Evolutionary conservation across 2,888 invertebrate genomes (phyloP), one percentile per base, ranked within the genome.

Genomic region (Drosophila austrosaltans): DNA sequence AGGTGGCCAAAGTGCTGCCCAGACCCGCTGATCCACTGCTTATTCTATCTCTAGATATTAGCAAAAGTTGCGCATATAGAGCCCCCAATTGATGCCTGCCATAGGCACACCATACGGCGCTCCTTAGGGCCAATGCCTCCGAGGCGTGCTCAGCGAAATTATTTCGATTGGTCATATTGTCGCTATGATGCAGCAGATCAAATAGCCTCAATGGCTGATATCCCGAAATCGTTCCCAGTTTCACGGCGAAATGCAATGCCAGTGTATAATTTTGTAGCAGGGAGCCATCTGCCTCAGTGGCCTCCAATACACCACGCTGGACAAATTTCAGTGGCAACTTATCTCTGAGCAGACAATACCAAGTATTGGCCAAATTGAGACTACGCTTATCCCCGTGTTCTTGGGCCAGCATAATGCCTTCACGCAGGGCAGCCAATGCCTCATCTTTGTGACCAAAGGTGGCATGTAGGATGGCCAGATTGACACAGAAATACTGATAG

Each of bases 401-500:
- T 91, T 98, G 98, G 3, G 98, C 97, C 90, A 97, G 94, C 92
- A 95, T 95, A 63, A 98, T 95, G 8, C 97, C 96, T 93, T 98
- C 98, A 79, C 95, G 95, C n/a, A 98, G 93, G 16, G 97, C 96
- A 69, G 95, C 95, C 89, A 96, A 92, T 0, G 97, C 97, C 90
- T 97, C 95, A 58, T 95, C 94, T 74, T 96, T 97, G 82, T 87
- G 93, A 79, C 91, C 90, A 92, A 98, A 98, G 81, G 96, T 95
- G 57, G 96, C 96, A 91, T 98, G 97, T 85, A 98, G 93, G 25
- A 97, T 96, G 0, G 98, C 97, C 75, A 98, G 93, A 91, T 98
- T 98, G n/a, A 98, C 93, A 20, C 97, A 97, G 5, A 98, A 97
- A 91, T 96, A 98, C 89, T 98, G 94, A 87, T 96, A 96, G 53